Percentiles rank a stretch among this genome's conserved stretches.
Evolutionary conservation across 1,140 invertebrate genomes (phyloP).

Genomic region (Scaptomyza hsui): DNA sequence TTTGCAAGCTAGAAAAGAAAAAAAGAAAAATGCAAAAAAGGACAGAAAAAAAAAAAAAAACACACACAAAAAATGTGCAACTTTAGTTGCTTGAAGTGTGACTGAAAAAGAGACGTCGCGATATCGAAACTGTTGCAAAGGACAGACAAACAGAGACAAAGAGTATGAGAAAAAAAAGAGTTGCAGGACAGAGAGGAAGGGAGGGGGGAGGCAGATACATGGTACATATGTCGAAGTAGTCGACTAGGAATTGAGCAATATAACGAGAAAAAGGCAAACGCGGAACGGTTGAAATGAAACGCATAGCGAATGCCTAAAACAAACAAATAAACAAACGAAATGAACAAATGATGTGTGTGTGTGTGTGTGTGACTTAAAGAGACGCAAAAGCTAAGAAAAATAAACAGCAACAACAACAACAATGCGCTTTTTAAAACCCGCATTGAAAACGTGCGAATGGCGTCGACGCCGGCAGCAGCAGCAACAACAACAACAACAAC

Average conservation of each 20-base stretch:
- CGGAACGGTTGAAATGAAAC: conserved; percentile 50
- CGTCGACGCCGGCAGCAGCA: conserved; percentile 29
- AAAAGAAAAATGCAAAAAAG: conserved; percentile 22
- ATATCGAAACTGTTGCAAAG: conserved; percentile 11
- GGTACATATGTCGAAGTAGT: not conserved
- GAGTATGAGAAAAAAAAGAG: not conserved
- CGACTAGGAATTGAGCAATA: conserved; percentile 32
- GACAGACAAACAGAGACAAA: not conserved
- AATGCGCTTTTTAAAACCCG: conserved; percentile 24
- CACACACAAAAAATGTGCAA: conserved; percentile 16
- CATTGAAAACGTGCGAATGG: conserved; percentile 73
- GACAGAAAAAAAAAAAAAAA: conserved; percentile 51
- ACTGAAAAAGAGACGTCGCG: conserved; percentile 22
- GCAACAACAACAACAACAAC: no score
- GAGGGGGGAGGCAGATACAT: not conserved
- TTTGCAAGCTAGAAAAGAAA: not conserved
- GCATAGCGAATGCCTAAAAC: conserved; percentile 43
- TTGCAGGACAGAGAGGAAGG: not conserved
- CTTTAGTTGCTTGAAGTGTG: conserved; percentile 34
- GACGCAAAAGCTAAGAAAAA: conserved; percentile 5
- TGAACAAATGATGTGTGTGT: conserved; percentile 17
- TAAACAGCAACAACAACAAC: not conserved
- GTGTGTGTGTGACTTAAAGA: not conserved
- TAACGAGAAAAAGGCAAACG: conserved; percentile 37
- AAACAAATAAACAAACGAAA: conserved; percentile 63